Conservation (phyloP, 2,113 vertebrate species). For the Strigops habroptila region DNA sequence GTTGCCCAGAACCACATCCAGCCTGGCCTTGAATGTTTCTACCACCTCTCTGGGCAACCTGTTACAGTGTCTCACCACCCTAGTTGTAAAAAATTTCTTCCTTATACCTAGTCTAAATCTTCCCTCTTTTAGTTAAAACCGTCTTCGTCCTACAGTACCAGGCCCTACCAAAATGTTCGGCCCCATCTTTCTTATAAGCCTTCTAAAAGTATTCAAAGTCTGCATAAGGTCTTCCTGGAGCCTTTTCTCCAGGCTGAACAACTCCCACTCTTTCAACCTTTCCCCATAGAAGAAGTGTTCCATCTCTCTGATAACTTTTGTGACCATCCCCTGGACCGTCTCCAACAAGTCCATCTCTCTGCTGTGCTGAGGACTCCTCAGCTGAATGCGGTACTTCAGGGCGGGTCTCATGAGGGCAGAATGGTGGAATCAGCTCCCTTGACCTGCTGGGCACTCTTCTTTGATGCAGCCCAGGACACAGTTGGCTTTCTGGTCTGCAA, state of each 20-base stretch:
- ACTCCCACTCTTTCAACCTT: too few relatives aligned
- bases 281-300: background rate
- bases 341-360: background rate
- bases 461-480: background rate
- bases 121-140: background rate
- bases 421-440: background rate
- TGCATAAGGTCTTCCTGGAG: fast-evolving
- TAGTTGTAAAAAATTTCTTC: background rate
- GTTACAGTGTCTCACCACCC: background rate
- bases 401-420: fast-evolving
- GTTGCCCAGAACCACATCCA: background rate
- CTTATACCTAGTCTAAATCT: background rate
- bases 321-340: background rate
- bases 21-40: background rate
- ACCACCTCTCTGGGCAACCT: background rate
- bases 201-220: background rate
- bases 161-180: background rate
- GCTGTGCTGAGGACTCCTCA: background rate
- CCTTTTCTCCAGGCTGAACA: background rate
- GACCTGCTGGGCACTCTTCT: fast-evolving
- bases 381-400: background rate
- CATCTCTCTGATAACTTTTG: background rate
- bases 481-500: background rate
- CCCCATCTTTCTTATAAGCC: background rate
- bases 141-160: background rate